phyloP scores from a whole-genome alignment of 2,888 invertebrate genomes.

The Drosophila mimica region DNA sequence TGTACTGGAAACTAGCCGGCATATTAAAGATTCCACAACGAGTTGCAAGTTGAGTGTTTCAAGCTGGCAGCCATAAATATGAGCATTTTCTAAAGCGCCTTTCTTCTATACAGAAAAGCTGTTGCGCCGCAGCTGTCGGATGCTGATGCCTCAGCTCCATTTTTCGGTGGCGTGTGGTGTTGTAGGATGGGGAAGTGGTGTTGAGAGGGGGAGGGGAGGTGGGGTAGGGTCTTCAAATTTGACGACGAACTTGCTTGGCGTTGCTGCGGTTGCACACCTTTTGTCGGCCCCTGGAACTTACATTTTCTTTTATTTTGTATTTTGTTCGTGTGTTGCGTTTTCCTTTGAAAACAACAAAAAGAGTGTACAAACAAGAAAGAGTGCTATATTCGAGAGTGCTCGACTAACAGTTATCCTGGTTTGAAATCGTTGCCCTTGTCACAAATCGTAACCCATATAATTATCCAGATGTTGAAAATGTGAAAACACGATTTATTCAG shows the following conservation, averaged over 20 bases:
- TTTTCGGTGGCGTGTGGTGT: neutral
- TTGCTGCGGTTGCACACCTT: slow-evolving; percentile 56
- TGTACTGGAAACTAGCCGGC: neutral
- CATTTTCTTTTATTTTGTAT: slow-evolving; percentile 59
- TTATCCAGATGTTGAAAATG: neutral
- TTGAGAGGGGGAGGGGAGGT: neutral
- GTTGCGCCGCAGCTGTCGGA: slow-evolving; percentile 30
- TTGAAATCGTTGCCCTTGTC: too few relatives aligned
- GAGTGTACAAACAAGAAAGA: slow-evolving; percentile 10
- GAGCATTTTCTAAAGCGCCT: slow-evolving; percentile 55
- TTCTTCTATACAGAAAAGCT: slow-evolving; percentile 30
- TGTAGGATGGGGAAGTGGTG: neutral
- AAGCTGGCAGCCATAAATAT: slow-evolving; percentile 56
- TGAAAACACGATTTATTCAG: neutral
- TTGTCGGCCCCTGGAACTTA: slow-evolving; percentile 58
- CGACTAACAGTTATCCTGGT: neutral
- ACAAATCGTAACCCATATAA: neutral
- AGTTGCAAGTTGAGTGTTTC: slow-evolving; percentile 30
- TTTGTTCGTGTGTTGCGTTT: slow-evolving; percentile 33
- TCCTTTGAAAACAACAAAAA: slow-evolving; percentile 12
- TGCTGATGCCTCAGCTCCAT: slow-evolving; percentile 3
- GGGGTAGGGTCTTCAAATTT: neutral
- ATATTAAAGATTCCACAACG: neutral
- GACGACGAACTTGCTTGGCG: slow-evolving; percentile 3
- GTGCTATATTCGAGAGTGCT: neutral